Base-by-base conservation (phyloP, 2,888 invertebrate species). In the Scotopteryx bipunctaria region DNA sequence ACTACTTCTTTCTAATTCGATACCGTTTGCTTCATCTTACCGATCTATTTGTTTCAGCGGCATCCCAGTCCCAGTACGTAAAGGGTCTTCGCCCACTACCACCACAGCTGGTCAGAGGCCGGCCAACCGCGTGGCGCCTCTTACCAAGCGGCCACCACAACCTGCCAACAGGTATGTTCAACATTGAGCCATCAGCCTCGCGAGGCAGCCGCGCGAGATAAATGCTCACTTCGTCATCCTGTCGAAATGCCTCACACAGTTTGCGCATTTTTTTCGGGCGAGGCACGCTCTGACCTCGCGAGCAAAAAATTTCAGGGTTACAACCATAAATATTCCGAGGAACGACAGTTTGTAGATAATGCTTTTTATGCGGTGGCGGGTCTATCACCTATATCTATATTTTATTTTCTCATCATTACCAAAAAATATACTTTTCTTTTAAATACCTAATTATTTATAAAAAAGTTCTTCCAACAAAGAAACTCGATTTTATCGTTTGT, bases 21-120 rank as follows among this genome's bases (percentile, higher is more conserved):
- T n/a, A n/a, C n/a, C n/a, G n/a, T n/a, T n/a, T n/a, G n/a, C n/a
- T n/a, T n/a, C n/a, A n/a, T n/a, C n/a, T n/a, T n/a, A n/a, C n/a
- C n/a, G n/a, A n/a, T n/a, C n/a, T n/a, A n/a, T 43, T 9, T 21
- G 2, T 9, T 29, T 17, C 73, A 90, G 90, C 21, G 92, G 92
- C 32, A 93, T 93, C 58, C 93, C 93, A 13, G 89, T 93, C 5
- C 86, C 91, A 2, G 87, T 86, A 1, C 81, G 83, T 23, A 92
- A 91, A 62, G 81, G 86, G 17, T 66, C 69, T 1, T 87, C 88
- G 0, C 89, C 90, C 0, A 86, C 88, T 50, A 82, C 81, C 31
- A 71, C 69, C n/a, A 74, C 69, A 38, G 83, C 88, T 19, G 45
- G 31, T 2, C 47, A 40, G 1, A 68, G 78, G 6, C 56, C 71